Base-by-base conservation (phyloP, 2,888 invertebrate species). In the Atrina japonica region DNA sequence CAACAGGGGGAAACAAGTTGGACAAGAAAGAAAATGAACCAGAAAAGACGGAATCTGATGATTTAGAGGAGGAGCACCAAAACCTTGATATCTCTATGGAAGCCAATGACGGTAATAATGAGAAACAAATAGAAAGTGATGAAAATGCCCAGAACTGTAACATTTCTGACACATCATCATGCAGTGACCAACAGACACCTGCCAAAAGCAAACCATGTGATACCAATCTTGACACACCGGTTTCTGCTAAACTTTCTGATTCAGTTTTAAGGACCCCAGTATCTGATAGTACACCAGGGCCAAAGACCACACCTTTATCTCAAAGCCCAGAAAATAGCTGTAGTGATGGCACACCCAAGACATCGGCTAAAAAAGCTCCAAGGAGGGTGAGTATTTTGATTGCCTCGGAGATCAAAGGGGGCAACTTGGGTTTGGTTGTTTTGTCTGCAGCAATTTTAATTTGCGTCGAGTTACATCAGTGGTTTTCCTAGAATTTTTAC, bases 311-410 rank as follows among this genome's bases (percentile, higher is more conserved):
- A 21, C 58, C 58, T 11, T n/a, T 14, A 27, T 25, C 52, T 45
- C 27, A 61, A 9, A 70, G 70, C 14, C 56, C 69, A 45, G 69
- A 45, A 1, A 45, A 56, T 1, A 69, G 73, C 56, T 50, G 53
- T 6, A 76, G 73, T 72, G 73, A 76, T 65, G 63, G 60, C n/a
- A 79, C 77, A 5, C 77, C 77, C 9, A 45, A 61, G 23, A 53
- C 75, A 11, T 23, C 52, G 21, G 29, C 25, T 3, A 73, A 69
- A 23, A 67, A 59, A 47, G n/a, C 29, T 11, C 58, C 63, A 18
- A 65, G 56, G 29, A 69, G 69, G 30, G 77, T 72, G 65, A 69
- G 68, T 50, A 11, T 29, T 29, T 2, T 25, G 1, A n/a, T 49
- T n/a, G n/a, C n/a, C n/a, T n/a, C n/a, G n/a, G n/a, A n/a, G n/a